These are phyloP conservation scores for Podarcis raffonei DNA, from an alignment of 2,113 vertebrate genomes.

Conservation along the genomic window DNA sequence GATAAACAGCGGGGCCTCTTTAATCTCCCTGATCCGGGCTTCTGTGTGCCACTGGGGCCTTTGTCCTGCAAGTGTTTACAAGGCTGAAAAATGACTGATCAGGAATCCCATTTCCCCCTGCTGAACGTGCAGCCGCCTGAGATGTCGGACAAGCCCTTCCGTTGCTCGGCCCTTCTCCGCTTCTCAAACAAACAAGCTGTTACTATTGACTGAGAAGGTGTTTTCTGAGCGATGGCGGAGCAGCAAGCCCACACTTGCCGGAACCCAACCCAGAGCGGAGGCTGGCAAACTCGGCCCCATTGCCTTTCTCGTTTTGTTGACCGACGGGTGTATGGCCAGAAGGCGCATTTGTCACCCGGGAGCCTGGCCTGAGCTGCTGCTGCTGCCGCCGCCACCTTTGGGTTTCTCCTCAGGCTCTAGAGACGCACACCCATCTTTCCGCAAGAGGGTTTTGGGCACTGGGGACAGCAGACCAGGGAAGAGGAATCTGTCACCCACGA, in stretches of 20 bases:
- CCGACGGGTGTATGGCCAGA: not conserved
- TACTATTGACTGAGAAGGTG: conserved; percentile 74
- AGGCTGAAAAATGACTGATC: conserved; percentile 37
- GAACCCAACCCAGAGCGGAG: conserved; percentile 37
- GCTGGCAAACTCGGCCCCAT: too few species aligned
- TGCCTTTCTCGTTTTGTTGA: not conserved
- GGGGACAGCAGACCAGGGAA: too few species aligned
- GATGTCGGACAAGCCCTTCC: conserved; percentile 38
- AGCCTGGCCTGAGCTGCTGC: not conserved
- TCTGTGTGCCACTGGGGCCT: conserved; percentile 26
- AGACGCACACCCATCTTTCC: too few species aligned
- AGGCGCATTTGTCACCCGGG: not conserved
- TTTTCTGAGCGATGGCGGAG: conserved; percentile 52
- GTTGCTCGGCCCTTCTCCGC: conserved; percentile 29
- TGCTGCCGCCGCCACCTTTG: too few species aligned
- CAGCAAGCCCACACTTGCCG: conserved; percentile 77
- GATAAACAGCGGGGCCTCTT: not conserved
- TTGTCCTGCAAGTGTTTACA: conserved; percentile 50
- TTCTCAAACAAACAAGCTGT: conserved; percentile 70
- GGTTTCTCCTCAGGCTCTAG: too few species aligned
- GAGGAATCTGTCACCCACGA: too few species aligned
- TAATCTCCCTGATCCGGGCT: not conserved
- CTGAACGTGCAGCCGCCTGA: conserved; percentile 32
- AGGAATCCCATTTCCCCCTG: not conserved
- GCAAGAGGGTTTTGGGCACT: not conserved